Evolutionary conservation across 2,797 vertebrate genomes (phyloP).

Genomic region (Muscicapa comitata): DNA sequence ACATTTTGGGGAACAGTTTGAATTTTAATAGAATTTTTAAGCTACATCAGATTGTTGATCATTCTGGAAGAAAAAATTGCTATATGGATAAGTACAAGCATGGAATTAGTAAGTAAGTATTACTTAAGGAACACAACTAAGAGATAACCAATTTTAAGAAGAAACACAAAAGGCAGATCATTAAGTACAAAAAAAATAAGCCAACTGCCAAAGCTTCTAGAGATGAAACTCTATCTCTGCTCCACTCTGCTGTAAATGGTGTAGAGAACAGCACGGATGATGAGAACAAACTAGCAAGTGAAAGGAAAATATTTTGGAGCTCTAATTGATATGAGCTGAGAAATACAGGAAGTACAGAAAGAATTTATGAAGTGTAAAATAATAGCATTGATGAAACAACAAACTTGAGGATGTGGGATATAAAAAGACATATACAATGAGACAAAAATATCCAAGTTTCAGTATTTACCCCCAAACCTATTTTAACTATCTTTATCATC

Average conservation of each 20-base stretch:
- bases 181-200: neutral
- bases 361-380: neutral
- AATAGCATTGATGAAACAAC: neutral
- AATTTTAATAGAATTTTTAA: neutral
- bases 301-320: neutral
- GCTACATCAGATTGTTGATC: neutral
- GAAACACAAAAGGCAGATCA: neutral
- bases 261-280: neutral
- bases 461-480: neutral
- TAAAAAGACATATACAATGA: neutral
- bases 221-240: neutral
- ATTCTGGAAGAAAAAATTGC: neutral
- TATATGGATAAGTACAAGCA: neutral
- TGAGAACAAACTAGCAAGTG: neutral
- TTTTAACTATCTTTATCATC: neutral
- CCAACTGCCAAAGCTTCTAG: neutral
- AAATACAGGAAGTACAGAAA: neutral
- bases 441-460: neutral
- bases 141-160: neutral
- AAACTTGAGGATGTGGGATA: neutral
- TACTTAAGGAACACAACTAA: neutral
- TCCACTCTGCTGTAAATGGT: neutral
- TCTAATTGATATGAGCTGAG: neutral
- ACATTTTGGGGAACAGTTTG: neutral
- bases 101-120: neutral